Conservation (phyloP, 2,113 vertebrate genomes). For the Etheostoma spectabile region DNA sequence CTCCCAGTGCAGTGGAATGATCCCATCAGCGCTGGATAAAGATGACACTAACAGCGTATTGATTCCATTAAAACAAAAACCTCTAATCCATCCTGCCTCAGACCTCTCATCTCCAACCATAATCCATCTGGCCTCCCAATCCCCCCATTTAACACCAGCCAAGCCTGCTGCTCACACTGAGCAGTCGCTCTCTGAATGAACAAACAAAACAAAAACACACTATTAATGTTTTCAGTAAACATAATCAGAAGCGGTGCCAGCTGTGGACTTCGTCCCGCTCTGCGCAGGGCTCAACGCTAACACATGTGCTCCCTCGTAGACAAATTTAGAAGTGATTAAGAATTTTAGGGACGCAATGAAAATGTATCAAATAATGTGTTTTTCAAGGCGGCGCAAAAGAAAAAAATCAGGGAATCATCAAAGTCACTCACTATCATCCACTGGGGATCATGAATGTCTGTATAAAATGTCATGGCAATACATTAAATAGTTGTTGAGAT, state of each 20-base stretch:
- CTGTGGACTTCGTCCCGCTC: neutral
- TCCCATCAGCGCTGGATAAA: constrained; percentile 80
- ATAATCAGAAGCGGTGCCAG: constrained; percentile 29
- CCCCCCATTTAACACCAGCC: constrained; percentile 69
- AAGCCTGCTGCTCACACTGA: constrained; percentile 64
- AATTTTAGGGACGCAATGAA: no score
- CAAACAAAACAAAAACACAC: constrained; percentile 70
- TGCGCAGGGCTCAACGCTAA: no score
- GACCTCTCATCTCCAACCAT: constrained; percentile 79
- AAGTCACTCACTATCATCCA: no score
- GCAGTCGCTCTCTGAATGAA: constrained; percentile 56
- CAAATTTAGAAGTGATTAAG: no score
- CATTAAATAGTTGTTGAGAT: neutral
- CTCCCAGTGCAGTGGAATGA: constrained; percentile 77
- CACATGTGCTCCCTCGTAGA: no score
- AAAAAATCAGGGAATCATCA: no score
- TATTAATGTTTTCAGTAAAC: constrained; percentile 54
- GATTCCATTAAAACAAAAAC: constrained; percentile 81
- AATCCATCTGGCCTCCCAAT: constrained; percentile 77
- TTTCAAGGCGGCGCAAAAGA: no score
- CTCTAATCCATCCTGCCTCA: constrained; percentile 79
- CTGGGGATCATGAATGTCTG: no score
- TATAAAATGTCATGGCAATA: no score
- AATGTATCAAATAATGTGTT: no score
- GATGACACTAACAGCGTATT: constrained; percentile 80